A percentile compares a stretch with the other conserved stretches of the same genome.
phyloP scores from a whole-genome alignment of 2,113 vertebrate species.

The Platysteira castanea region DNA sequence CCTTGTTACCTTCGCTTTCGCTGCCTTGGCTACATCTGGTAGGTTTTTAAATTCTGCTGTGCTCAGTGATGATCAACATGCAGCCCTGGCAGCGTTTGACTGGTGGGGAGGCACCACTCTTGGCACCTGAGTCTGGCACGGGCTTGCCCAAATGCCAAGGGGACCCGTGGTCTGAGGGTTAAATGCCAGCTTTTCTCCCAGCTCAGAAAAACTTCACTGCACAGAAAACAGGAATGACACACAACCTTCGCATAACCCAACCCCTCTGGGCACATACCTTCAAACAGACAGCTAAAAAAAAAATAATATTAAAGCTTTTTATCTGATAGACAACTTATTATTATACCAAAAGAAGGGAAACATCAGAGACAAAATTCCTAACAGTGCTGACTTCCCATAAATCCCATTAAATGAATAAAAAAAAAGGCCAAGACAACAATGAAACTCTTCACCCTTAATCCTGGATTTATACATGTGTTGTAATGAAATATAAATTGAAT shows the following conservation, averaged over 20 bases:
- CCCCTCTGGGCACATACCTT: slow-evolving; percentile 36
- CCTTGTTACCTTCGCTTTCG: neutral
- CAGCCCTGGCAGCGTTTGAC: neutral
- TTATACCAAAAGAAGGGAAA: neutral
- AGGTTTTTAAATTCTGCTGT: neutral
- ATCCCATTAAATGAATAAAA: neutral
- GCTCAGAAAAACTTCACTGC: neutral
- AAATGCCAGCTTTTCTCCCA: neutral
- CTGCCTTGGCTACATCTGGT: neutral
- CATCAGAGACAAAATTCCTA: slow-evolving; percentile 4
- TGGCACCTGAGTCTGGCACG: neutral
- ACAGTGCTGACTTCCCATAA: neutral
- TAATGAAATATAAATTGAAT: slow-evolving; percentile 50
- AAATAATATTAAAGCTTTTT: neutral
- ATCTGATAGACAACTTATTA: slow-evolving; percentile 39
- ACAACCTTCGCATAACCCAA: neutral
- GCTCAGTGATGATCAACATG: neutral
- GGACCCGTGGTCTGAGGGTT: neutral
- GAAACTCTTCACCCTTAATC: slow-evolving; percentile 19
- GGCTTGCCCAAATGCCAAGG: neutral
- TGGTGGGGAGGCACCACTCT: neutral
- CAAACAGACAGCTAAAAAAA: neutral
- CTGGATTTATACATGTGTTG: slow-evolving; percentile 1
- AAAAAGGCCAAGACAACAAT: neutral
- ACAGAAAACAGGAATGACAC: neutral